Evolutionary conservation across 2,113 vertebrate species (phyloP), one percentile per base, ranked within the genome.

Genomic region (Sarotherodon lohbergeri): DNA sequence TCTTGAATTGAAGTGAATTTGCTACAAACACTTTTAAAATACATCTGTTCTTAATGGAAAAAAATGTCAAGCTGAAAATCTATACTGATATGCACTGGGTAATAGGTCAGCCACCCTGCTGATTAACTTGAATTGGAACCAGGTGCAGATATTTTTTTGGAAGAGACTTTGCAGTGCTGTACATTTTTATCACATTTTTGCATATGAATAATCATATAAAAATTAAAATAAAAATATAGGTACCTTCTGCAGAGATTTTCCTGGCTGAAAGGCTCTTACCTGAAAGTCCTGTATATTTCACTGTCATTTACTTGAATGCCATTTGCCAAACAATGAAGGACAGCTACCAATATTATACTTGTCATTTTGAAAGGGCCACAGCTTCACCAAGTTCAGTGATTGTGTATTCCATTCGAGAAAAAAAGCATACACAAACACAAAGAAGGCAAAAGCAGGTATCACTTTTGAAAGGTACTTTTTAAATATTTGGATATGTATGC

Each of bases 221-320:
- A 56, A 56, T 4, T 7, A 3, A 56, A 56, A 56, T 24, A 4
- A 56, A 56, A 56, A 56, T 56, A 56, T 27, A 56, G 54, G 54
- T 13, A 56, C 11, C 54, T 56, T 56, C 54, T 56, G 11, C 54
- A 56, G 54, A 56, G 54, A 56, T 56, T 56, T 56, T 56, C 22
- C 22, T 24, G 11, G 54, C 11, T 56, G 54, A 56, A 56, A 56
- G 54, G 54, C 54, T 56, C 54, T 56, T 56, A 24, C 54, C 1
- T 56, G 22, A 56, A 56, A 56, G 11, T 56, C 54, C 0, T 1
- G 22, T 24, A 7, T 4, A 0, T 56, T 56, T 56, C 22, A 56
- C 11, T 56, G 11, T 56, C 22, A 56, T 56, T 56, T 56, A 56
- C 54, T 56, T 24, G 13, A 56, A 22, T 22, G 4, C 54, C 54